A percentile compares a stretch with the other conserved stretches of the same genome.
Conservation (phyloP, 2,888 invertebrate species). For the Caenorhabditis afra region DNA sequence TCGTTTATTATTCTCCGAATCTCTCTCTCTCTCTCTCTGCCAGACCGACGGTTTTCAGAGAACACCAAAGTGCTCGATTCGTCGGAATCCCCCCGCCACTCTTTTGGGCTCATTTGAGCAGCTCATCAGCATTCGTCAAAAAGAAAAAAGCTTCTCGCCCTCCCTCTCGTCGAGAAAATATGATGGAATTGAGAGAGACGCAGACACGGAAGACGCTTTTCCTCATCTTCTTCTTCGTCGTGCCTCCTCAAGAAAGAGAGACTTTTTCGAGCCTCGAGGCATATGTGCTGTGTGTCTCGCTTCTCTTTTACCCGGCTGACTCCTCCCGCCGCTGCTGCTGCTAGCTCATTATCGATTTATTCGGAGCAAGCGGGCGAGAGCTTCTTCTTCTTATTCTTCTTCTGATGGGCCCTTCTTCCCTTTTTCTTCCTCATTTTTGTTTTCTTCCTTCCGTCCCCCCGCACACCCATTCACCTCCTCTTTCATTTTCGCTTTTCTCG, state of each 20-base stretch:
- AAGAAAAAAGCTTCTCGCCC: too few species aligned
- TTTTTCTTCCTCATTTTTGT: conserved; percentile 42
- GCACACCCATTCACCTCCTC: conserved; percentile 8
- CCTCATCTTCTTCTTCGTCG: conserved; percentile 4
- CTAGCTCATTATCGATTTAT: conserved; percentile 47
- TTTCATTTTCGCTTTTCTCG: not conserved
- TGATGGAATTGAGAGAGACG: not conserved
- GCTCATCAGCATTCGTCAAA: too few species aligned
- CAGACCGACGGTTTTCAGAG: too few species aligned
- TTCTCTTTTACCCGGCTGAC: conserved; percentile 36
- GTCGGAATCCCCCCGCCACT: too few species aligned
- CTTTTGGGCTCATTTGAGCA: too few species aligned
- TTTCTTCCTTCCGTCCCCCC: conserved; percentile 18
- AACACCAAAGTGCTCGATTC: too few species aligned
- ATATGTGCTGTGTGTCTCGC: conserved; percentile 24
- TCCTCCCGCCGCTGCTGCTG: too few species aligned
- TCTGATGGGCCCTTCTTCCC: conserved; percentile 18
- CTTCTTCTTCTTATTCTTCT: conserved; percentile 14
- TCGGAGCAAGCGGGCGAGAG: conserved; percentile 33
- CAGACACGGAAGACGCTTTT: not conserved
- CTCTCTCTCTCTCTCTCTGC: not conserved
- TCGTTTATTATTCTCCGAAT: not conserved
- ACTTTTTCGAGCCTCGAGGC: conserved; percentile 20
- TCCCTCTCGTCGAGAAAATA: not conserved
- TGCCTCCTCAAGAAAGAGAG: too few species aligned